Evolutionary conservation across 2,888 invertebrate species (phyloP).

Genomic region (Meteorus colon): DNA sequence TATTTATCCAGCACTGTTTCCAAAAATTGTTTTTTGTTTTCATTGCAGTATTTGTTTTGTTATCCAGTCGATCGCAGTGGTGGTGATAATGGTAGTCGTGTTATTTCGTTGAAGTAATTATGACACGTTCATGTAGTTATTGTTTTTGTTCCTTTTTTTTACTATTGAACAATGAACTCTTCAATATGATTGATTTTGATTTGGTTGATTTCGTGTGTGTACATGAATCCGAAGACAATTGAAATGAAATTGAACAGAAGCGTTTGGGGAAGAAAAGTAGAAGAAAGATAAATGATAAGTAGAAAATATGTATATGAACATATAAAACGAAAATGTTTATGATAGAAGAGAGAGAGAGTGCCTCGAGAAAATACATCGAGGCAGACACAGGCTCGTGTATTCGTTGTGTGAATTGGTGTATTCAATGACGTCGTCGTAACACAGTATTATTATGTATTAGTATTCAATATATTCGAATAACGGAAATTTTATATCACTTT

Average conservation of each 20-base stretch:
- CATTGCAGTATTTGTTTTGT: background rate
- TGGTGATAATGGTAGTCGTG: background rate
- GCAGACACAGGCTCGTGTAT: conserved; percentile 2
- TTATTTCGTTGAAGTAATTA: background rate
- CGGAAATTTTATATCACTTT: background rate
- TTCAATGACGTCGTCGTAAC: conserved; percentile 33
- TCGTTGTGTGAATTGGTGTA: conserved; percentile 32
- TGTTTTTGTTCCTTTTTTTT: background rate
- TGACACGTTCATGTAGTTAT: background rate
- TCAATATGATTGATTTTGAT: background rate
- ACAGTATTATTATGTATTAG: conserved; percentile 34
- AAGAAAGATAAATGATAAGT: background rate
- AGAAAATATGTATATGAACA: background rate
- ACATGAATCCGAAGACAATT: background rate
- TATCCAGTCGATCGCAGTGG: background rate
- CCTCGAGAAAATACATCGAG: conserved; percentile 2
- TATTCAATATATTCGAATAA: conserved; percentile 20
- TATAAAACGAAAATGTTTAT: background rate
- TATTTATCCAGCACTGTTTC: conserved; percentile 9
- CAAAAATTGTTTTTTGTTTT: background rate
- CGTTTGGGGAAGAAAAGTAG: background rate
- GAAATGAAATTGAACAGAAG: background rate
- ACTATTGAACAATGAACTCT: background rate
- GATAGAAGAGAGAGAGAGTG: background rate
- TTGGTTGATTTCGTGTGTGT: background rate